Conservation (phyloP, 2,113 vertebrate genomes). For the Aphelocoma coerulescens region DNA sequence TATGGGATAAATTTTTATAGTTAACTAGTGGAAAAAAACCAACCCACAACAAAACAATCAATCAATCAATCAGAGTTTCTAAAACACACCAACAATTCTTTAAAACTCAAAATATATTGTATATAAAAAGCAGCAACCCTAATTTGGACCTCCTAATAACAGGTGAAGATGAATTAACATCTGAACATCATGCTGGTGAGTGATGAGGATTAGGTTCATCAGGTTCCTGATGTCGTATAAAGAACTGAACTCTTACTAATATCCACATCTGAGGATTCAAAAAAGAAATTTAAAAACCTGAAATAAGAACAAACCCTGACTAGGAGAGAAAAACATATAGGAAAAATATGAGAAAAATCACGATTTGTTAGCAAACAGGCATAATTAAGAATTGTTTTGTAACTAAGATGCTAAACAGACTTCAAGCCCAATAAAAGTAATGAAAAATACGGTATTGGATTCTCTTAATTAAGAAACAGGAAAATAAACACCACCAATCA, state of each 20-base stretch:
- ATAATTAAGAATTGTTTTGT: background rate
- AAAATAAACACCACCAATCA: background rate
- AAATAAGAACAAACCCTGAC: background rate
- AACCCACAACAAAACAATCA: background rate
- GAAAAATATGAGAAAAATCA: background rate
- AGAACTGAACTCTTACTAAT: background rate
- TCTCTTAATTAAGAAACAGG: background rate
- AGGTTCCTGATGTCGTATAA: background rate
- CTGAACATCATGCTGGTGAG: background rate
- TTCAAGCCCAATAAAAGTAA: background rate
- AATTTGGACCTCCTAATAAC: background rate
- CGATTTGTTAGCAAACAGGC: background rate
- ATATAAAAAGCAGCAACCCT: background rate
- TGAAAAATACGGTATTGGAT: background rate
- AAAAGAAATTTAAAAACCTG: background rate
- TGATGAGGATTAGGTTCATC: background rate
- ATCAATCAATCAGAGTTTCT: background rate
- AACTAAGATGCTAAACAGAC: background rate
- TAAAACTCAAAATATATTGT: background rate
- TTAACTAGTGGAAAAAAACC: background rate
- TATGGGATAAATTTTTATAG: background rate
- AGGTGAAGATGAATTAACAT: background rate
- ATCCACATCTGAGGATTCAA: background rate
- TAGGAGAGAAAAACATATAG: background rate
- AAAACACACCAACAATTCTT: background rate